Percentiles rank a stretch among this genome's conserved stretches.
phyloP scores from a whole-genome alignment of 1,140 invertebrate genomes.

The Ips nitidus region DNA sequence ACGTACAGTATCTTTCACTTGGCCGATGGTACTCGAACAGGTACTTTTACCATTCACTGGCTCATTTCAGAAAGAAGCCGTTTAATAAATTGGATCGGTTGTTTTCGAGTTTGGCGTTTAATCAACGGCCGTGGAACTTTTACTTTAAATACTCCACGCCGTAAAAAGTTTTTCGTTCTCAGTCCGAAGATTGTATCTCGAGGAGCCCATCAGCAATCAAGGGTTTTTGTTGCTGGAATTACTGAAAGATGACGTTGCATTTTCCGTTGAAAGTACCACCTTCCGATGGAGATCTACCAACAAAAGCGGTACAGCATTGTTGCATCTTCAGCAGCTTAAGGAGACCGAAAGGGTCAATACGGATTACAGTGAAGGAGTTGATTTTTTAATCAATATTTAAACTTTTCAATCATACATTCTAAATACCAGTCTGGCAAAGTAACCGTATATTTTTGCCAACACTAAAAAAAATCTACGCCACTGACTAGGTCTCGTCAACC shows the following conservation, averaged over 20 bases:
- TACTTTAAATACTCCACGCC: neutral
- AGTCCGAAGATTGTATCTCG: conserved; percentile 4
- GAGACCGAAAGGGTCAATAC: conserved; percentile 9
- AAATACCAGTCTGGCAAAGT: too few relatives aligned
- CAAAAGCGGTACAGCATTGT: conserved; percentile 8
- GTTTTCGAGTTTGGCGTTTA: too few relatives aligned
- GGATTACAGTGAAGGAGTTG: neutral
- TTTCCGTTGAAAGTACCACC: conserved; percentile 6
- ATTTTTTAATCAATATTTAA: too few relatives aligned
- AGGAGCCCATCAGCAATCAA: conserved; percentile 15
- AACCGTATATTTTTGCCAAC: too few relatives aligned
- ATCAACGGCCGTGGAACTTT: neutral
- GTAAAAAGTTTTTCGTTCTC: neutral
- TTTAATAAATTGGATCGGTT: conserved; percentile 3
- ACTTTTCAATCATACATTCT: too few relatives aligned
- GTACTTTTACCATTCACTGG: conserved; percentile 2
- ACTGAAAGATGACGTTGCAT: conserved; percentile 7
- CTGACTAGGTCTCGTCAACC: neutral
- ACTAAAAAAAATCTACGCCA: too few relatives aligned
- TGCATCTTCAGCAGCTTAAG: conserved; percentile 18
- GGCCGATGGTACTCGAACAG: neutral
- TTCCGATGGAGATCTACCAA: neutral
- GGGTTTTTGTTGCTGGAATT: conserved; percentile 19
- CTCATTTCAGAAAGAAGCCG: neutral
- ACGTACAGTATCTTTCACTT: neutral